phyloP scores from a whole-genome alignment of 1,140 invertebrate species.

The Drosophila persimilis region DNA sequence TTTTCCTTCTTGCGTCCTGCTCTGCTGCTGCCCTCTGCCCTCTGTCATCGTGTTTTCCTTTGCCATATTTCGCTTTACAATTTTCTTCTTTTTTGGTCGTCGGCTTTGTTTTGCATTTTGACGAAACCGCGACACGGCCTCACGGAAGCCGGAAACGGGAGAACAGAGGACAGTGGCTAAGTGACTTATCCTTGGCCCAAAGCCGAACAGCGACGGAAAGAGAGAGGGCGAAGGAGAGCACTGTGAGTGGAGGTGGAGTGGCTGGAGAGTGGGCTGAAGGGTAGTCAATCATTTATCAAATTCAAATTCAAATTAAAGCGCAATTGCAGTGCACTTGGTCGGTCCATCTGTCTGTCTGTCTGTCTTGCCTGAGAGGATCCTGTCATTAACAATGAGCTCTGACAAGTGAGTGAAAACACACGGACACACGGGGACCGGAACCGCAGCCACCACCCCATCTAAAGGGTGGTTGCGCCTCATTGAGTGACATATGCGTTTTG shows the following conservation, averaged over 20 bases:
- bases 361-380: constrained; percentile 6
- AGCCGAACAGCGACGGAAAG: too few species aligned
- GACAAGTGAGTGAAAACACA: constrained; percentile 44
- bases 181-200: constrained; percentile 5
- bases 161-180: constrained; percentile 1
- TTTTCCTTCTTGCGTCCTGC: not conserved
- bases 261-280: not conserved
- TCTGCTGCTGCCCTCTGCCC: not conserved
- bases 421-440: not conserved
- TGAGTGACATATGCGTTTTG: constrained; percentile 59
- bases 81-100: not conserved
- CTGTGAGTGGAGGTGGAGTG: too few species aligned
- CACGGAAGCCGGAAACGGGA: not conserved
- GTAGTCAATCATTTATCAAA: constrained; percentile 61
- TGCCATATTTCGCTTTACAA: constrained; percentile 9
- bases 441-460: constrained; percentile 13
- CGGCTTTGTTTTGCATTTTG: too few species aligned
- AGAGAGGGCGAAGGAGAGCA: too few species aligned
- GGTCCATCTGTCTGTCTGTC: not conserved
- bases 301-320: constrained; percentile 60
- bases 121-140: constrained; percentile 14
- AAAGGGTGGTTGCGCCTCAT: constrained; percentile 30
- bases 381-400: constrained; percentile 38
- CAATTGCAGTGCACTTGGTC: constrained; percentile 4
- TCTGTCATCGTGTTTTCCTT: constrained; percentile 13